These are phyloP conservation scores for Echinops telfairi DNA, from an alignment of 2,113 vertebrate genomes.

Conservation along the genomic window DNA sequence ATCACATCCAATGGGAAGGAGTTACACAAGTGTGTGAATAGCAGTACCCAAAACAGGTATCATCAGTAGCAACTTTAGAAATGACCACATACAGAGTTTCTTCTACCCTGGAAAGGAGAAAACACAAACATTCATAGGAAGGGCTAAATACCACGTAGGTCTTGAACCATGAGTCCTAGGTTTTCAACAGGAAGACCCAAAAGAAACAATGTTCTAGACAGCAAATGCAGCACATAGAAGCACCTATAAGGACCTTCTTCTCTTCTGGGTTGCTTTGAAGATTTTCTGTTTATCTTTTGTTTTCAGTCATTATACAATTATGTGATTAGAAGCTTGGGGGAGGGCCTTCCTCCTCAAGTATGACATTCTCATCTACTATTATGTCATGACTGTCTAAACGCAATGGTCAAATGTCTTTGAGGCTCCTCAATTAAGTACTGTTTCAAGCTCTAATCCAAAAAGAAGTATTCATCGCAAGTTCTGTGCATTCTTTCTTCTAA, in stretches of 20 bases:
- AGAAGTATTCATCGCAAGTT: not conserved
- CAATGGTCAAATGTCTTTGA: not conserved
- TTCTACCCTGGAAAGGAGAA: not conserved
- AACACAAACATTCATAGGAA: not conserved
- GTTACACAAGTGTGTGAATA: not conserved
- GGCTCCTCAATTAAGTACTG: constrained; percentile 13
- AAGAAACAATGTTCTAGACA: not conserved
- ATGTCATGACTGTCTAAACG: not conserved
- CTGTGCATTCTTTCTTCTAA: not conserved
- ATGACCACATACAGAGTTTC: not conserved
- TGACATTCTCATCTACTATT: not conserved
- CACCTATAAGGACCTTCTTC: not conserved
- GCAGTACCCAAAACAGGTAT: not conserved
- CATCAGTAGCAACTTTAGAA: not conserved
- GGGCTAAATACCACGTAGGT: not conserved
- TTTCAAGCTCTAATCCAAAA: not conserved
- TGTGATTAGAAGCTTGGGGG: not conserved
- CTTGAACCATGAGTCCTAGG: not conserved
- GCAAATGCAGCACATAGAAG: not conserved
- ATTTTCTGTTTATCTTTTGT: not conserved
- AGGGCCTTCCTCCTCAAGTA: not conserved
- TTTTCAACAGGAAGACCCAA: not conserved
- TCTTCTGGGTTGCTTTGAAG: not conserved
- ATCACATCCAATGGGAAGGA: not conserved
- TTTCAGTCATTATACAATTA: not conserved